Evolutionary conservation across 2,888 invertebrate species (phyloP), one percentile per base, ranked within the genome.

Genomic region (Siphonodentalium dalli): DNA sequence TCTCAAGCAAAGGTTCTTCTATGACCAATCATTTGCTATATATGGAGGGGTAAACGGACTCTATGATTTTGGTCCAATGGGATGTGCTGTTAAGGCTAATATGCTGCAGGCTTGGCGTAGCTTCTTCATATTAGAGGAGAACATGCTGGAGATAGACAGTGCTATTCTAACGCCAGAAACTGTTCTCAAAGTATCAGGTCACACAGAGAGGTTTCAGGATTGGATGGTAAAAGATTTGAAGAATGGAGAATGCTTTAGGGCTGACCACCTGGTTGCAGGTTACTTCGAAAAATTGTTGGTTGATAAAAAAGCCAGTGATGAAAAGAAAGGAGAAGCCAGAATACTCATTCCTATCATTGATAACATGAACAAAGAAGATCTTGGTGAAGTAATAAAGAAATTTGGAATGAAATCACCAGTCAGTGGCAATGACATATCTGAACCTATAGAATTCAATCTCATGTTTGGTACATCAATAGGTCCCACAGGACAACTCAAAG

Each of bases 401-500:
- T 98, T 89, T 79, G 86, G 90, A 54, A 96, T 99, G 87, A 96
- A 93, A 77, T 95, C 97, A 2, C 99, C 99, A 0, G 83, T 92
- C 20, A 95, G 95, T 69, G 93, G 92, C 50, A 99, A 98, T 83
- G 93, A 96, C 52, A 85, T 99, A 11, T 79, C 92, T 0, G 95
- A 96, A 69, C 97, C 99, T 0, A 90, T 98, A 66, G 95, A 98
- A 75, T 99, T 99, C 80, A 99, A 99, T 83, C 87, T 99, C 23
- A 99, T 99, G 99, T 99, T 99, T 84, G 91, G 89, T 50, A 98
- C 97, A 0, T 92, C 92, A 80, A 99, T 99, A 76, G 99, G 99
- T 20, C 99, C 99, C 2, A 91, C 97, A 56, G 98, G 98, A 0
- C 84, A 92, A 50, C 87, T 95, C 1, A 95, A 95, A 84, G 96